Evolutionary conservation across 1,140 invertebrate species (phyloP), one percentile per base, ranked within the genome.

Genomic region (Leptestheria dahalacensis): DNA sequence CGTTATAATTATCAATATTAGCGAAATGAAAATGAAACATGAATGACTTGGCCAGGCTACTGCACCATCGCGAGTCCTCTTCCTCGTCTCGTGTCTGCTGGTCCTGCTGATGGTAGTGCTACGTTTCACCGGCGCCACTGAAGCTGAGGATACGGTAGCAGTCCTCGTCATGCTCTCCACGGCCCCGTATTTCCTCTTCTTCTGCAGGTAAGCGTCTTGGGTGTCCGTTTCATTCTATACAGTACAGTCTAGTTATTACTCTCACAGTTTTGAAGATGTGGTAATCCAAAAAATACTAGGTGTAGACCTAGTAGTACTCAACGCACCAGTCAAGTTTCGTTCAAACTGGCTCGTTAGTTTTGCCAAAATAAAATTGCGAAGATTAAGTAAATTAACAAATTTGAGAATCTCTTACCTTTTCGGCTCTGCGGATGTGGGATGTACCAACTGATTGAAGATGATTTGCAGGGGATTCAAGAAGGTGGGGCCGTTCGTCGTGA

Each of bases 401-500:
- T 18, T 6, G n/a, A n/a, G n/a, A n/a, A n/a, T n/a, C n/a, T n/a
- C n/a, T n/a, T n/a, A n/a, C n/a, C n/a, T 48, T 48, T 20, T 2
- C 18, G 18, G 6, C 48, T 51, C 26, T 1, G 21, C 29, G 15
- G 25, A 52, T n/a, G n/a, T n/a, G n/a, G n/a, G 4, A 46, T 3
- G 2, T 46, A 58, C 12, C 2, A 48, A 20, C 28, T 1, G 10
- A 46, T 9, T 23, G 18, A 18, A 15, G n/a, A 50, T 50, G 9
- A 50, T 69, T 74, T 77, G 61, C 70, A 91, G 93, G 68, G 94
- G 94, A 24, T 95, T 98, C 70, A 94, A 95, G 70, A 94, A 93
- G 0, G 91, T 98, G 0, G 95, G 95, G 1, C 94, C 95, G 6
- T 97, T 98, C 80, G 94, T 99, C 3, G 91, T 97, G 55, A 99